Evolutionary conservation across 1,140 invertebrate genomes (phyloP).

Genomic region (Wiebesia pumilae): DNA sequence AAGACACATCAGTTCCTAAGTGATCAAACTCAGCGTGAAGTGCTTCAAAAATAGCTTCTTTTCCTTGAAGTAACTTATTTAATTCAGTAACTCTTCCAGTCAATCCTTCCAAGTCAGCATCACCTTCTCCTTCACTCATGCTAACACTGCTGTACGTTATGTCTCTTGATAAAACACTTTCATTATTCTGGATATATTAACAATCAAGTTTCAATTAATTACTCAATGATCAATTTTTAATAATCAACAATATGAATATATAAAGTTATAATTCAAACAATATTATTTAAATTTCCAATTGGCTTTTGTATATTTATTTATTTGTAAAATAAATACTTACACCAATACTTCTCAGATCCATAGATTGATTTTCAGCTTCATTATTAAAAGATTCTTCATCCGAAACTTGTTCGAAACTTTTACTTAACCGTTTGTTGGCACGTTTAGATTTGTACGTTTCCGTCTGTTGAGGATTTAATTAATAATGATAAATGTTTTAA

Average conservation of each 20-base stretch:
- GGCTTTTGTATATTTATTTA: neutral
- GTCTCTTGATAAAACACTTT: slow-evolving; percentile 63
- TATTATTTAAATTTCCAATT: neutral
- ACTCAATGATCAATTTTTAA: neutral
- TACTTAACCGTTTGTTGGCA: slow-evolving; percentile 41
- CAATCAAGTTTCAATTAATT: slow-evolving; percentile 18
- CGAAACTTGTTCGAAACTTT: slow-evolving; percentile 56
- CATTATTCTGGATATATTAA: slow-evolving; percentile 57
- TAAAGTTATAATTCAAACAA: neutral
- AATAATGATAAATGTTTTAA: slow-evolving; percentile 43
- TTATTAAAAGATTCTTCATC: slow-evolving; percentile 63
- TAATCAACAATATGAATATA: neutral
- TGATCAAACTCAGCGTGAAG: slow-evolving; percentile 71
- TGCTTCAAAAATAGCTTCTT: slow-evolving; percentile 68
- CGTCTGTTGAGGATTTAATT: slow-evolving; percentile 53
- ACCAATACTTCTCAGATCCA: slow-evolving; percentile 55
- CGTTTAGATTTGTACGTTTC: slow-evolving; percentile 62
- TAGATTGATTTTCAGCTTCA: slow-evolving; percentile 58
- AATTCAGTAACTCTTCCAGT: slow-evolving; percentile 69
- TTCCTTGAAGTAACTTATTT: slow-evolving; percentile 67
- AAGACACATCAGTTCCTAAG: slow-evolving; percentile 66
- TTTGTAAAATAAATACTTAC: slow-evolving; percentile 55
- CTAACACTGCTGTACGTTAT: slow-evolving; percentile 67
- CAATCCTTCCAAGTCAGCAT: slow-evolving; percentile 70
- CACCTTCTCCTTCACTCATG: slow-evolving; percentile 72